phyloP scores from a whole-genome alignment of 2,888 invertebrate species.

The Helicoverpa assulta region DNA sequence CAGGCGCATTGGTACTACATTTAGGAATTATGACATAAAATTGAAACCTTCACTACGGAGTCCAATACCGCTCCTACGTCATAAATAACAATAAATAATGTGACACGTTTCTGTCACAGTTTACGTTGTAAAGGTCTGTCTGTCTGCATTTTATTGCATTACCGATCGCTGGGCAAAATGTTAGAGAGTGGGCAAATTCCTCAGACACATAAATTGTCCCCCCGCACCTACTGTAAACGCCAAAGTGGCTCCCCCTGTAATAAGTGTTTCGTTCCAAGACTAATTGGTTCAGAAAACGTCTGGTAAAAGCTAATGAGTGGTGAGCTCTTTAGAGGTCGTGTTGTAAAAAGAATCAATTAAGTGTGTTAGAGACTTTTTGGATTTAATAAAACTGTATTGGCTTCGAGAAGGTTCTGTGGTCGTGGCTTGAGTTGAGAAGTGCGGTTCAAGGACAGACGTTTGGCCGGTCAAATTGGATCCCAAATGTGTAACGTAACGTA shows the following conservation, averaged over 20 bases:
- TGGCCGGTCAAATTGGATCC: neutral
- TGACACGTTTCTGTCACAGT: constrained; percentile 12
- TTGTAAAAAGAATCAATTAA: constrained; percentile 39
- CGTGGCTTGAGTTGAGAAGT: neutral
- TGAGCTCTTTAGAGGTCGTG: constrained; percentile 21
- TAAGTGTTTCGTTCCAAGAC: constrained; percentile 46
- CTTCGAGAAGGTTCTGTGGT: constrained; percentile 1
- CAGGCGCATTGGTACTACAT: no score
- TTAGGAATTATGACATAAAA: no score
- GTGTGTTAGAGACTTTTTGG: constrained; percentile 17
- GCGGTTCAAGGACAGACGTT: neutral
- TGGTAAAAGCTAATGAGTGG: constrained; percentile 45
- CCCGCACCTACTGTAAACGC: constrained; percentile 23
- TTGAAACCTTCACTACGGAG: no score
- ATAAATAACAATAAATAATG: neutral
- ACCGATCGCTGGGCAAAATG: constrained; percentile 72
- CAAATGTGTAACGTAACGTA: neutral
- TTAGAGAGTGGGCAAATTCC: constrained; percentile 69
- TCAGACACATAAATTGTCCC: constrained; percentile 75
- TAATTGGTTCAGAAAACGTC: constrained; percentile 51
- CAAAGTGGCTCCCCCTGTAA: constrained; percentile 45
- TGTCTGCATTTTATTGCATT: constrained; percentile 82
- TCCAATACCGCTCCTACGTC: no score
- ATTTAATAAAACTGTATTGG: constrained; percentile 19
- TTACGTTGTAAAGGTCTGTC: constrained; percentile 69